A percentile compares a stretch with the other conserved stretches of the same genome.
phyloP scores from a whole-genome alignment of 1,140 invertebrate species.

The Chionoecetes opilio region DNA sequence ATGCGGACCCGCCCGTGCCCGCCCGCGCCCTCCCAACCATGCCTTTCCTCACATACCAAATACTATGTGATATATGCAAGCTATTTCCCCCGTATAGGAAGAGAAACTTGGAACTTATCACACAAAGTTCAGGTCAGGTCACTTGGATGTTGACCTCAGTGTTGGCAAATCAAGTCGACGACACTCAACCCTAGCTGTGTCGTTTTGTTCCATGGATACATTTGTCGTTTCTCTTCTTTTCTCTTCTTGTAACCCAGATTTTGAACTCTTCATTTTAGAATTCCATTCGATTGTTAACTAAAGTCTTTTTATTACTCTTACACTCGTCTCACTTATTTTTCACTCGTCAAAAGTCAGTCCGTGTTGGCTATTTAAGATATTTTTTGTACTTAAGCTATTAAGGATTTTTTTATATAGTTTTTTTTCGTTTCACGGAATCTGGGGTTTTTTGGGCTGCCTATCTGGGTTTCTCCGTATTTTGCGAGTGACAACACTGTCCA shows the following conservation, averaged over 20 bases:
- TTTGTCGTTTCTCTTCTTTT: not conserved
- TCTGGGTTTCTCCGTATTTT: too few species aligned
- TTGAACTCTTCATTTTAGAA: not conserved
- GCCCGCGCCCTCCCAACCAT: not conserved
- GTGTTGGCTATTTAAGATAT: too few species aligned
- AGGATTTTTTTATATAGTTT: too few species aligned
- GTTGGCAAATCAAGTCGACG: too few species aligned
- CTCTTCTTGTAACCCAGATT: constrained; percentile 5
- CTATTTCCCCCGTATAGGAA: not conserved
- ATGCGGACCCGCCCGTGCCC: not conserved
- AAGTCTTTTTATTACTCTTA: too few species aligned
- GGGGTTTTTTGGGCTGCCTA: too few species aligned
- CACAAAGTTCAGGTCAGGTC: not conserved
- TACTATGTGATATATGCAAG: not conserved
- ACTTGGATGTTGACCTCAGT: not conserved
- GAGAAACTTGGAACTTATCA: not conserved
- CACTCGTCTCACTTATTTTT: too few species aligned
- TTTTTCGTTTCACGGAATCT: too few species aligned
- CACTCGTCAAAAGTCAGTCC: too few species aligned
- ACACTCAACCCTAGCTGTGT: not conserved
- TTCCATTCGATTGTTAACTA: not conserved
- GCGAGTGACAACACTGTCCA: too few species aligned
- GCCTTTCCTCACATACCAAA: not conserved
- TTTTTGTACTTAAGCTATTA: too few species aligned
- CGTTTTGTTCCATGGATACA: not conserved